Conservation (phyloP, 2,113 vertebrate species). For the Oncorhynchus keta region DNA sequence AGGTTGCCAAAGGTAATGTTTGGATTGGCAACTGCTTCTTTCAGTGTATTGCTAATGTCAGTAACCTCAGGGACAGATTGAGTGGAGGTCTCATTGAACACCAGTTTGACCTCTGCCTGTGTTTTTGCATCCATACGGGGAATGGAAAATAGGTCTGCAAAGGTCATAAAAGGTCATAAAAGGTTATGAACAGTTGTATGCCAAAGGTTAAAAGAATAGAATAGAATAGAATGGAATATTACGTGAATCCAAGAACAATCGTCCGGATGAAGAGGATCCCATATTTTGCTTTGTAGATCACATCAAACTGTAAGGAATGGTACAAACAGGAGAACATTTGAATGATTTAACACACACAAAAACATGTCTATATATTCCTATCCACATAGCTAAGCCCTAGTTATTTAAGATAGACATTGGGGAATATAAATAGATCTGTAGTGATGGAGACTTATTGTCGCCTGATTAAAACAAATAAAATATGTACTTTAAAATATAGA, state of each 20-base stretch:
- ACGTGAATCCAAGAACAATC: slow-evolving; percentile 10
- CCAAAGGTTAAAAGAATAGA: neutral
- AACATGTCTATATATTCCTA: no score
- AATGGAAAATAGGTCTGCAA: fast-evolving
- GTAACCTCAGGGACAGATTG: slow-evolving; percentile 6
- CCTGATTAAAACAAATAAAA: no score
- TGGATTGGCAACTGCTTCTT: neutral
- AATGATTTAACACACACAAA: neutral
- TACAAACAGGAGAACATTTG: neutral
- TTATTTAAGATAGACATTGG: no score
- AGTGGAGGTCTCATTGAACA: slow-evolving; percentile 13
- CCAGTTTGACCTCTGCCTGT: slow-evolving; percentile 11
- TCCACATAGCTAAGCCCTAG: no score
- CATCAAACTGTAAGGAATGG: slow-evolving; percentile 10
- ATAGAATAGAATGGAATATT: neutral
- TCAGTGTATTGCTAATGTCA: neutral
- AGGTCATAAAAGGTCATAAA: neutral
- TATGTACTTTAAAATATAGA: no score
- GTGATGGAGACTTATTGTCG: no score
- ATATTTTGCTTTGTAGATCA: slow-evolving; percentile 4
- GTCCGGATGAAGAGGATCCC: neutral
- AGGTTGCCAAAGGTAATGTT: slow-evolving; percentile 9
- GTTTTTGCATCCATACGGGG: neutral
- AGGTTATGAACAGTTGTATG: no score
- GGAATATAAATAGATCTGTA: no score